Conservation (phyloP, 2,113 vertebrate genomes). For the Macrotis lagotis region DNA sequence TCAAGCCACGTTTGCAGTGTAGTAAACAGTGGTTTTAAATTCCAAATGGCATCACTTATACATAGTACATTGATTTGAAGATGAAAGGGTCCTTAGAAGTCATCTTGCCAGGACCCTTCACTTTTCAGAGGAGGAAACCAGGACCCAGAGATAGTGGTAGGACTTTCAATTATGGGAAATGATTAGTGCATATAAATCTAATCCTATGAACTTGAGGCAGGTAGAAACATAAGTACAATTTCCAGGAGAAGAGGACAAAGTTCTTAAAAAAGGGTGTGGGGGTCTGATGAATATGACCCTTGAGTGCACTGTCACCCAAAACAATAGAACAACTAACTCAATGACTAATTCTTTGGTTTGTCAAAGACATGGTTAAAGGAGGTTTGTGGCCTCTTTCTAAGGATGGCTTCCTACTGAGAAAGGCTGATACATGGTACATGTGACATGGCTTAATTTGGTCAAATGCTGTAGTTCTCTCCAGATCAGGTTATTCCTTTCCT, state of each 20-base stretch:
- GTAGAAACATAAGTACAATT: not conserved
- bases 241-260: not conserved
- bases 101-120: not conserved
- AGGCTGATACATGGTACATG: not conserved
- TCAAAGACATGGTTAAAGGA: not conserved
- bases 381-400: not conserved
- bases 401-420: not conserved
- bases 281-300: not conserved
- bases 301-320: not conserved
- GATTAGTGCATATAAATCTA: not conserved
- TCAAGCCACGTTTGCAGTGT: not conserved
- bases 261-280: not conserved
- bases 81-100: not conserved
- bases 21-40: not conserved
- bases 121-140: not conserved
- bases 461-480: not conserved
- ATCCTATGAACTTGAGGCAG: not conserved
- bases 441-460: not conserved
- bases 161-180: not conserved
- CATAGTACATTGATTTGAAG: not conserved
- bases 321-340: not conserved
- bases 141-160: not conserved
- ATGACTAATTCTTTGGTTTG: not conserved
- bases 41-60: not conserved
- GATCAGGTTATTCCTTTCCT: constrained; percentile 47